Conservation (phyloP, 2,797 vertebrate species). For the Kryptolebias ocellatus region DNA sequence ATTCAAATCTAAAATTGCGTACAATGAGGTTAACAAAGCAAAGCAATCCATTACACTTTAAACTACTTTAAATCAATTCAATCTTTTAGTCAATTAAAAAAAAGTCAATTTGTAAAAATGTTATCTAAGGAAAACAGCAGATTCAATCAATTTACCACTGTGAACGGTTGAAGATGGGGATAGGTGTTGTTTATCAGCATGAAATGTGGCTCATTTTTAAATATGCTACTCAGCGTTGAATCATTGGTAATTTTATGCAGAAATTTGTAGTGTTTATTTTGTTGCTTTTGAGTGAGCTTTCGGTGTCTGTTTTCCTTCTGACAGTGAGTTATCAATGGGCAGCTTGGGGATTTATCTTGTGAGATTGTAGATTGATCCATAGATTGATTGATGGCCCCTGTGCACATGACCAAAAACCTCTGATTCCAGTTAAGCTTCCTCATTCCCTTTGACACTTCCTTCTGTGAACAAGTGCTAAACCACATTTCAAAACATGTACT, state of each 20-base stretch:
- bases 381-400: conserved; percentile 38
- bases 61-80: too few relatives aligned
- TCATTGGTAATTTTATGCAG: not conserved
- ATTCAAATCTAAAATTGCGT: too few relatives aligned
- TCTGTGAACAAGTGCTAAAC: conserved; percentile 6
- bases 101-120: too few relatives aligned
- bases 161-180: too few relatives aligned
- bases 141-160: too few relatives aligned
- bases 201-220: too few relatives aligned
- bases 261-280: conserved; percentile 14
- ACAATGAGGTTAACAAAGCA: too few relatives aligned
- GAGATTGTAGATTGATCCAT: conserved; percentile 26
- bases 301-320: conserved; percentile 25
- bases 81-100: too few relatives aligned
- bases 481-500: conserved; percentile 2
- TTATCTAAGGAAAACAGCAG: too few relatives aligned
- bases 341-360: conserved; percentile 28
- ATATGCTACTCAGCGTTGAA: too few relatives aligned
- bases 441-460: conserved; percentile 5
- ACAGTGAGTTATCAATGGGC: not conserved
- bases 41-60: too few relatives aligned
- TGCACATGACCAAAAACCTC: conserved; percentile 36
- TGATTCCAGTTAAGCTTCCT: conserved; percentile 25
- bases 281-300: conserved; percentile 22
- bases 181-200: too few relatives aligned